These are phyloP conservation scores for Drosophila demipolita DNA, from an alignment of 2,888 invertebrate species.

Conservation along the genomic window DNA sequence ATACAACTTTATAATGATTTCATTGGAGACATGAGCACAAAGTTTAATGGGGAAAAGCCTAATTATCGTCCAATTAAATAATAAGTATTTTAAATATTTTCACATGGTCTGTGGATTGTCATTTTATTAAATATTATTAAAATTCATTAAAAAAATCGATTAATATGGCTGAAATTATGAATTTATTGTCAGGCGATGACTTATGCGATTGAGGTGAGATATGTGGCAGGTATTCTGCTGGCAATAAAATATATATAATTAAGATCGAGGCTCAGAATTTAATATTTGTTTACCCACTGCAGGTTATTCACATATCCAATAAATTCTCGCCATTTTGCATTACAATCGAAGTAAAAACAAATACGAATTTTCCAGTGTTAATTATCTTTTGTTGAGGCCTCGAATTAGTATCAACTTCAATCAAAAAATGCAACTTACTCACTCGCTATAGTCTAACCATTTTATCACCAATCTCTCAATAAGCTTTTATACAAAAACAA, in stretches of 20 bases:
- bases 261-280: background rate
- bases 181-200: background rate
- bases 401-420: background rate
- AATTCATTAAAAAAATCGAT: background rate
- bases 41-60: background rate
- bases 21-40: background rate
- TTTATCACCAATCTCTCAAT: background rate
- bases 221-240: background rate
- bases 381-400: background rate
- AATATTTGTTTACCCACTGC: background rate
- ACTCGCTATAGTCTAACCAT: background rate
- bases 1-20: background rate
- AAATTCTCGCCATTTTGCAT: background rate
- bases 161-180: background rate
- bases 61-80: background rate
- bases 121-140: background rate
- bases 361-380: background rate
- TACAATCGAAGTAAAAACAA: background rate
- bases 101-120: background rate
- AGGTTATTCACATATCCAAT: background rate
- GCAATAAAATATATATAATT: background rate
- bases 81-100: background rate
- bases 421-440: background rate
- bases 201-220: background rate
- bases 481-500: background rate